Base-by-base conservation (phyloP, 2,113 vertebrate genomes). In the Hemiscyllium ocellatum region DNA sequence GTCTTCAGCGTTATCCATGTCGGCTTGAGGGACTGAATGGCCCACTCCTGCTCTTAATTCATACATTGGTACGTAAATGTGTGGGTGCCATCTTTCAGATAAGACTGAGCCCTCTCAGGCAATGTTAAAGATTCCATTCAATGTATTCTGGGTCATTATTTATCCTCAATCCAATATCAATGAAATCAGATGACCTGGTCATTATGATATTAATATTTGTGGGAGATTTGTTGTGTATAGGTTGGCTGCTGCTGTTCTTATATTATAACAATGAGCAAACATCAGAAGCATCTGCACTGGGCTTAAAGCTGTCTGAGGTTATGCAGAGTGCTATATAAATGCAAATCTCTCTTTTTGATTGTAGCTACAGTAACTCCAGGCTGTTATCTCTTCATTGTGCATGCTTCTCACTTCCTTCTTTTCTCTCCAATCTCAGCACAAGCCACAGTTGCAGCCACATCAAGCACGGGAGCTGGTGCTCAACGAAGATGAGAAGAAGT, bases 401-500 rank as follows among this genome's bases (percentile, higher is more conserved):
- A 6, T 61, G 2, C 61, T 22, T 72, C 69, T 26, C 10, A 33
- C 10, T 50, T 76, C 42, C 42, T 26, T 12, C 68, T 47, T 65
- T 94, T 68, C 22, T 6, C 0, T 61, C 2, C 95, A 70, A 17
- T 13, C 95, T n/a, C 97, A 97, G 97, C 96, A 96, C 2, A 97
- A 97, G 86, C 96, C 68, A 85, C 78, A 96, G 0, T 95, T 96
- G 96, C 69, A 96, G 47, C 97, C 96, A 0, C 96, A 78, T 78
- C 69, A 97, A 17, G 97, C 97, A 95, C 98, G 98, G 96, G 98
- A 99, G 95, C 97, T 99, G 94, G 96, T 98, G 72, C 98, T 99
- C 96, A 98, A 98, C 0, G 99, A 99, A 95, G 99, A 99, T 0
- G 99, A 99, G 97, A 99, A 98, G 97, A 99, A 98, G 96, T 98